These are phyloP conservation scores for Ophioninae sp. DNA, from an alignment of 2,888 invertebrate genomes.

Conservation along the genomic window DNA sequence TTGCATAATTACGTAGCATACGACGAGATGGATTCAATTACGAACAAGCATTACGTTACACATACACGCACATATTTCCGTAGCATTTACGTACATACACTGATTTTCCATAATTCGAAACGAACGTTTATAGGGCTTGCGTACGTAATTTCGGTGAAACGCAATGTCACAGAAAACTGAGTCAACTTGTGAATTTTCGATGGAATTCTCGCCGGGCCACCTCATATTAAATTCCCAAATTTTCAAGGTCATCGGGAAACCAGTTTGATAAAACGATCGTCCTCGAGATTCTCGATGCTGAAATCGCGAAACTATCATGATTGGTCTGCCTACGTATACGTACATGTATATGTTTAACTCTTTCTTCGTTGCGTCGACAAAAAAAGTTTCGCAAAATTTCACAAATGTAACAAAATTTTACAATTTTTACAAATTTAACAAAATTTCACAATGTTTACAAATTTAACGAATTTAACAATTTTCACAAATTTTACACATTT, in stretches of 20 bases:
- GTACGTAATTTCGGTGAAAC: background rate
- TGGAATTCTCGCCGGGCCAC: background rate
- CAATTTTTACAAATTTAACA: too few relatives aligned
- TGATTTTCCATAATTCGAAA: background rate
- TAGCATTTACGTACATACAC: background rate
- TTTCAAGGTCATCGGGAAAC: background rate
- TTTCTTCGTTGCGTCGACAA: too few relatives aligned
- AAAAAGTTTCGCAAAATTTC: too few relatives aligned
- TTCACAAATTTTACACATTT: too few relatives aligned
- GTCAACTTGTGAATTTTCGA: background rate
- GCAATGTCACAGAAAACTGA: background rate
- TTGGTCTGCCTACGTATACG: background rate
- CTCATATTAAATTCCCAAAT: background rate
- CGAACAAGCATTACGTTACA: constrained; percentile 34
- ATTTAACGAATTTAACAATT: too few relatives aligned
- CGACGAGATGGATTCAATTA: constrained; percentile 24
- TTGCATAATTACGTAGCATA: constrained; percentile 43
- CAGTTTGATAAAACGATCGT: background rate
- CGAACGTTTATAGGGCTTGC: background rate
- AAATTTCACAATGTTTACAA: too few relatives aligned
- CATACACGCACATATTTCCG: background rate
- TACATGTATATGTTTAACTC: too few relatives aligned
- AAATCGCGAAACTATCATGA: background rate
- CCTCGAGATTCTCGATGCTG: background rate
- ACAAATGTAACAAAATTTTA: too few relatives aligned